phyloP scores from a whole-genome alignment of 2,888 invertebrate genomes.

The Iphiclides podalirius region DNA sequence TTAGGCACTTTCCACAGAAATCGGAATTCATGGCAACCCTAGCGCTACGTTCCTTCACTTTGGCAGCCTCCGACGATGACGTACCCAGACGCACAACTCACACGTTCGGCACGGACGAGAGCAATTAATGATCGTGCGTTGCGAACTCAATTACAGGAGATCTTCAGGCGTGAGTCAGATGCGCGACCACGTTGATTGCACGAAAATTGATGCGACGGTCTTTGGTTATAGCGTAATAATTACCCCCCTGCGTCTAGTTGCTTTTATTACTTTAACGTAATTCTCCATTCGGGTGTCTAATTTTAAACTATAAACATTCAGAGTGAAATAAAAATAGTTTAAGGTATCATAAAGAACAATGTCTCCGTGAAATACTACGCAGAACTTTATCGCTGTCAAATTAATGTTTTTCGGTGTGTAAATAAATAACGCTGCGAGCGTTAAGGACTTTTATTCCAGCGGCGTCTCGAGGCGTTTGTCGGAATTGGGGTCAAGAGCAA shows the following conservation, averaged over 20 bases:
- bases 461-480: constrained; percentile 14
- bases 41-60: background rate
- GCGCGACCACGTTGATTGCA: constrained; percentile 13
- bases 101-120: constrained; percentile 11
- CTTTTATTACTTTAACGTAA: no score
- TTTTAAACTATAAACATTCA: no score
- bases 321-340: no score
- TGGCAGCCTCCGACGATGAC: constrained; percentile 2
- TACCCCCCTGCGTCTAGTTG: no score
- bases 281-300: no score
- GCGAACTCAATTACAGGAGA: constrained; percentile 15
- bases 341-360: no score
- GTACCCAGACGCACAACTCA: constrained; percentile 13
- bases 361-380: background rate
- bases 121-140: constrained; percentile 13
- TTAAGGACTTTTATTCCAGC: constrained; percentile 11
- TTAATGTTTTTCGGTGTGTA: background rate
- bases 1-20: no score
- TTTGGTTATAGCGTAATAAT: no score
- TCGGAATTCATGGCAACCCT: background rate
- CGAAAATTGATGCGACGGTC: no score
- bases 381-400: no score
- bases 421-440: background rate
- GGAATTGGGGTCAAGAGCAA: constrained; percentile 13
- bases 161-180: constrained; percentile 12